Base-by-base conservation (phyloP, 2,113 vertebrate species). In the Myiozetetes cayanensis region DNA sequence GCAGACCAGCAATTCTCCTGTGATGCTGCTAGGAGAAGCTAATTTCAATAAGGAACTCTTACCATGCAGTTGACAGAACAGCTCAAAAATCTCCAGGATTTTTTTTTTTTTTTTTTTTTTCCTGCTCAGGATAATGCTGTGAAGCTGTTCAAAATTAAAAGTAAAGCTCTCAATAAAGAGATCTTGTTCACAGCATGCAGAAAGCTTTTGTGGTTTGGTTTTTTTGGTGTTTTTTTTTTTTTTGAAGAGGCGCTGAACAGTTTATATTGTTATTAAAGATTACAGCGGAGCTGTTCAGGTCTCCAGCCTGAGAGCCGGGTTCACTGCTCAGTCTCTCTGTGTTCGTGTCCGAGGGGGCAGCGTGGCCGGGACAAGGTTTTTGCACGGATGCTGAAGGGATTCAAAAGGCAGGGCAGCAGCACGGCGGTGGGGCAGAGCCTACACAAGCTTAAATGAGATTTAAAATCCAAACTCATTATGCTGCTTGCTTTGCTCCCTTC, bases 71-170 rank as follows among this genome's bases (percentile, higher is more conserved):
- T 97, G 93, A 63, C 83, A 59, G 83, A 94, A 94, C 46, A 88
- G 87, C 85, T 96, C 72, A 77, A 43, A 97, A 94, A 93, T 93
- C 72, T 77, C 63, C 0, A 0, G 78, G 47, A 82, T 43, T 44
- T 44, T 43, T 59, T 49, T 77, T 59, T 70, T 15, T 7, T 86
- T 81, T 92, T 81, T 19, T 89, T 90, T 43, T 43, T 49, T 46
- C 39, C 47, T 17, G 4, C 67, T 73, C 79, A 89, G 92, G 87
- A 73, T 97, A 96, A 96, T 88, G 65, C 95, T 95, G 70, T 1
- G 46, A 96, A 97, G 94, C 97, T 94, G 86, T 94, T 98, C 87
- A 94, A 97, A 97, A 98, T 97, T 96, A 97, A 97, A 97, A 96
- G 94, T 93, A 97, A 97, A 98, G 95, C 96, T 97, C 96, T 96